These are phyloP conservation scores for Panagrolaimus sp. DNA, from an alignment of 1,140 invertebrate genomes.

Conservation along the genomic window DNA sequence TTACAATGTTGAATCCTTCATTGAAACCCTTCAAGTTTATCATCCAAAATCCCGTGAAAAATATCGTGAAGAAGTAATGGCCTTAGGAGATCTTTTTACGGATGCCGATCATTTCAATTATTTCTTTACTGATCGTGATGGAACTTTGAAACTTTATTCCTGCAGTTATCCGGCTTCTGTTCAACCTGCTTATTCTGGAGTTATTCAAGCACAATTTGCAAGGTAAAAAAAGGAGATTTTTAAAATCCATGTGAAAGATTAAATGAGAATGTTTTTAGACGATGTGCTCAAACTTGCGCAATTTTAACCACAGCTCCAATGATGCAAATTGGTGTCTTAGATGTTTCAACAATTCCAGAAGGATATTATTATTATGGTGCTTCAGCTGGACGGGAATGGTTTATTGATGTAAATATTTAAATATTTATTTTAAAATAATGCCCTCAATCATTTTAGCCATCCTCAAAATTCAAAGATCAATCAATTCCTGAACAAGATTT, in stretches of 20 bases:
- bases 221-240: too few relatives aligned
- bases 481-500: constrained; percentile 55
- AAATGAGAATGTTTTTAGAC: too few relatives aligned
- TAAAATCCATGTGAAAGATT: too few relatives aligned
- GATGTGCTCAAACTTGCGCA: constrained; percentile 59
- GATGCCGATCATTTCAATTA: constrained; percentile 58
- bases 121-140: constrained; percentile 59
- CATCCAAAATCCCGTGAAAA: constrained; percentile 46
- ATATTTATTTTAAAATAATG: too few relatives aligned
- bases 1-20: constrained; percentile 55
- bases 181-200: constrained; percentile 58
- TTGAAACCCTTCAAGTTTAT: constrained; percentile 51
- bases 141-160: constrained; percentile 56
- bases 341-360: constrained; percentile 57
- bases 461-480: constrained; percentile 54
- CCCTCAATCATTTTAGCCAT: too few relatives aligned
- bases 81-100: constrained; percentile 48
- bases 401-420: too few relatives aligned
- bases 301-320: constrained; percentile 58
- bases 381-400: constrained; percentile 57
- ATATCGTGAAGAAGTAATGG: constrained; percentile 61
- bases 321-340: constrained; percentile 52
- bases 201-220: constrained; percentile 48
- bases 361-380: constrained; percentile 59
- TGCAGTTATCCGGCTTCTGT: constrained; percentile 55